These are phyloP conservation scores for Rhingia rostrata DNA, from an alignment of 2,888 invertebrate genomes.

Conservation along the genomic window DNA sequence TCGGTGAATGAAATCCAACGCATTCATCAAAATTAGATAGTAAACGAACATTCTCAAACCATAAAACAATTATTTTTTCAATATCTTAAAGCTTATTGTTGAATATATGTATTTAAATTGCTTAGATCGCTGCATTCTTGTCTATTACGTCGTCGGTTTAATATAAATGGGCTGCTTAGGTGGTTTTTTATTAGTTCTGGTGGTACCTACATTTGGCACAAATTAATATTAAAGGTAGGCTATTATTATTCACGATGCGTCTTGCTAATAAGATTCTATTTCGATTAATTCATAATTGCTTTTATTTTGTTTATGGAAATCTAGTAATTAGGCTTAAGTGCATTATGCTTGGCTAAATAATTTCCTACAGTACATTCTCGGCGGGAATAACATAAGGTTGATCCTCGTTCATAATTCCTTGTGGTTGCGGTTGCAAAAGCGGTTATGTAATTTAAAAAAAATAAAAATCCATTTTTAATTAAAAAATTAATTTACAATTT, in stretches of 20 bases:
- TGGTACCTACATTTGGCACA: slow-evolving; percentile 24
- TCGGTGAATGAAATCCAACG: neutral
- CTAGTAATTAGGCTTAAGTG: slow-evolving; percentile 4
- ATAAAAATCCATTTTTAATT: neutral
- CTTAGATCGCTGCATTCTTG: slow-evolving; percentile 19
- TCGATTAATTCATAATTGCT: slow-evolving; percentile 13
- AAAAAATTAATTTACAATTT: too few species aligned
- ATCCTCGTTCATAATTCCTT: neutral
- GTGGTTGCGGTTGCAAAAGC: neutral
- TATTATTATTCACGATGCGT: slow-evolving; percentile 9
- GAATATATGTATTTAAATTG: slow-evolving; percentile 31
- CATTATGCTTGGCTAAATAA: slow-evolving; percentile 9
- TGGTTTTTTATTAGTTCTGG: slow-evolving; percentile 4
- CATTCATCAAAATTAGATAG: slow-evolving; percentile 10
- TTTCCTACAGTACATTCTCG: slow-evolving; percentile 14
- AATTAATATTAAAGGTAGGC: slow-evolving; percentile 15
- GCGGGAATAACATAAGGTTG: slow-evolving; percentile 16
- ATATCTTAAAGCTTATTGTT: slow-evolving; percentile 31
- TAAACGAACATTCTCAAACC: slow-evolving; percentile 8
- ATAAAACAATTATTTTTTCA: slow-evolving; percentile 22
- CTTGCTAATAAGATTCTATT: slow-evolving; percentile 20
- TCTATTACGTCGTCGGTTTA: slow-evolving; percentile 14
- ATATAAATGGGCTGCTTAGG: slow-evolving; percentile 10
- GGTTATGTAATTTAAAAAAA: neutral
- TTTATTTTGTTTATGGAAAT: slow-evolving; percentile 8